A percentile compares a stretch with the other conserved stretches of the same genome.
These are phyloP conservation scores for Emydocephalus ijimae DNA, from an alignment of 2,113 vertebrate genomes.

Conservation along the genomic window DNA sequence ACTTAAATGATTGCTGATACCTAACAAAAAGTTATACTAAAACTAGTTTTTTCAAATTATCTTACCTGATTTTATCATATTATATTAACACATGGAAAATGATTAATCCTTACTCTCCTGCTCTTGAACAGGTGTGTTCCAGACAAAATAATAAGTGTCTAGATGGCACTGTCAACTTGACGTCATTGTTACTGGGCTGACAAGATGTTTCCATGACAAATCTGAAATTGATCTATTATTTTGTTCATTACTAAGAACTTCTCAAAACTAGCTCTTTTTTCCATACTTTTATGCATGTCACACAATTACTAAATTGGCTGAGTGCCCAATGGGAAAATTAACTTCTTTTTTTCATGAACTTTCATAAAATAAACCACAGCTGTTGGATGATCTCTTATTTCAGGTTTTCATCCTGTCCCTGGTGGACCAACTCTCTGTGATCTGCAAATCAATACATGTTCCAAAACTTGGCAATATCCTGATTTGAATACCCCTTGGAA, in stretches of 20 bases:
- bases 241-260: constrained; percentile 43
- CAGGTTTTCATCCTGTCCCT: constrained; percentile 31
- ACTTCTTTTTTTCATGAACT: constrained; percentile 26
- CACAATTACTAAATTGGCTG: constrained; percentile 55
- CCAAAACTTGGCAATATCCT: constrained; percentile 9
- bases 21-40: background rate
- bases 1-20: background rate
- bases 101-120: constrained; percentile 49
- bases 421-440: constrained; percentile 27
- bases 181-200: constrained; percentile 65
- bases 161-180: constrained; percentile 46
- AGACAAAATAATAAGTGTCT: constrained; percentile 24
- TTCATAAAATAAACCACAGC: constrained; percentile 29
- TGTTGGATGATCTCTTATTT: constrained; percentile 37
- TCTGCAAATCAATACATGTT: constrained; percentile 22
- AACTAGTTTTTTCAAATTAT: background rate
- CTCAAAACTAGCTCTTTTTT: constrained; percentile 46
- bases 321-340: background rate
- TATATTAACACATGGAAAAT: constrained; percentile 37
- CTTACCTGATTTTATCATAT: constrained; percentile 12
- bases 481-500: constrained; percentile 23
- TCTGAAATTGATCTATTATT: constrained; percentile 62
- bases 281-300: constrained; percentile 39
- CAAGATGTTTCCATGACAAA: constrained; percentile 68
- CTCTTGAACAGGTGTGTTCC: constrained; percentile 62